Percentiles rank a stretch among this genome's conserved stretches.
These are phyloP conservation scores for Ischnus inquisitorius DNA, from an alignment of 2,888 invertebrate species.

Conservation along the genomic window DNA sequence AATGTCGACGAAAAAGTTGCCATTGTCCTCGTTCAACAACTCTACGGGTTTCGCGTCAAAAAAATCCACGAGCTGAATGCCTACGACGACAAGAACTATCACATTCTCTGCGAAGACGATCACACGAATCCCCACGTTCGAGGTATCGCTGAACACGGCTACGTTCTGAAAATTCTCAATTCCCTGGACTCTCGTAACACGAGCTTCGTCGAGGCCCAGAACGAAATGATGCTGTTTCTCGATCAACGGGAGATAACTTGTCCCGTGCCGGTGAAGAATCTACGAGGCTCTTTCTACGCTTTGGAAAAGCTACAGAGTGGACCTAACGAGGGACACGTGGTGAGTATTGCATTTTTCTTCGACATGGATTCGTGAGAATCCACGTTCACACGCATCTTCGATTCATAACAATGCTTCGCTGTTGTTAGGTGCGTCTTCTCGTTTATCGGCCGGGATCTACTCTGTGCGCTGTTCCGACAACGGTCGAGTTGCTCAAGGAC, in stretches of 20 bases:
- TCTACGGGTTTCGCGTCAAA: slow-evolving; percentile 89
- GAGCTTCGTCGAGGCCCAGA: slow-evolving; percentile 91
- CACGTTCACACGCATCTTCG: neutral
- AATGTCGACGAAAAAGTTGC: slow-evolving; percentile 87
- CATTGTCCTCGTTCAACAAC: slow-evolving; percentile 86
- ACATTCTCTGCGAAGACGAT: slow-evolving; percentile 87
- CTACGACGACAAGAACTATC: slow-evolving; percentile 93
- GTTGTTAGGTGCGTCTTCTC: slow-evolving; percentile 87
- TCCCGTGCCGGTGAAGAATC: slow-evolving; percentile 90
- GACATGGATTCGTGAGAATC: neutral
- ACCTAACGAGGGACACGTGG: slow-evolving; percentile 80
- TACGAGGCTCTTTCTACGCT: slow-evolving; percentile 89
- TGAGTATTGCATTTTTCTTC: slow-evolving; percentile 30
- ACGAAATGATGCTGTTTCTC: slow-evolving; percentile 90
- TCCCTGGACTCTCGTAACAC: slow-evolving; percentile 91
- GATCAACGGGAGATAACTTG: slow-evolving; percentile 89
- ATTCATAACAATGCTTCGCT: neutral
- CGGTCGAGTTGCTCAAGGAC: slow-evolving; percentile 89
- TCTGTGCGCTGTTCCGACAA: slow-evolving; percentile 88
- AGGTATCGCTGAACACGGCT: slow-evolving; percentile 88
- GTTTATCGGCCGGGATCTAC: slow-evolving; percentile 92
- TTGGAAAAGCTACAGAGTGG: slow-evolving; percentile 85
- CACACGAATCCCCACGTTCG: slow-evolving; percentile 88
- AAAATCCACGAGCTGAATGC: slow-evolving; percentile 89
- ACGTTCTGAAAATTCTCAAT: slow-evolving; percentile 94